A percentile compares a stretch with the other conserved stretches of the same genome.
phyloP scores from a whole-genome alignment of 2,113 vertebrate species.

The Dromiciops gliroides region DNA sequence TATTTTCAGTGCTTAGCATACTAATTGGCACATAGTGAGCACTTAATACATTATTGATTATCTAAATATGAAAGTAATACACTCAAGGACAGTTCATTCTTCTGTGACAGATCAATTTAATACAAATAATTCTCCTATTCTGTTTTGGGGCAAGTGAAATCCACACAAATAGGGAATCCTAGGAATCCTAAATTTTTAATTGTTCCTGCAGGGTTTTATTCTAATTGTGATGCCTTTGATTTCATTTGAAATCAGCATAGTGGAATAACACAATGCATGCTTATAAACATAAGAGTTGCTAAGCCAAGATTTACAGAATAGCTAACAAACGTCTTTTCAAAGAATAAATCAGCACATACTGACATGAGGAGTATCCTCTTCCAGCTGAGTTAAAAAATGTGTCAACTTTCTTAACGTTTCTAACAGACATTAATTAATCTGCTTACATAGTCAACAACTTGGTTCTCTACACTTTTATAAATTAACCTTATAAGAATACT shows the following conservation, averaged over 20 bases:
- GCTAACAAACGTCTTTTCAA: conserved; percentile 14
- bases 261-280: not conserved
- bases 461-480: not conserved
- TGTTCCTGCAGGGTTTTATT: not conserved
- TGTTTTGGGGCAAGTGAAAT: not conserved
- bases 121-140: not conserved
- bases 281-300: not conserved
- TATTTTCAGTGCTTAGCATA: not conserved
- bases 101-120: not conserved
- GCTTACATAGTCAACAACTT: not conserved
- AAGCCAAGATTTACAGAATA: not conserved
- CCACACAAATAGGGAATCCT: not conserved
- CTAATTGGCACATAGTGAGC: not conserved
- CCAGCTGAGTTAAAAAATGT: not conserved
- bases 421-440: not conserved
- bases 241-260: conserved; percentile 4
- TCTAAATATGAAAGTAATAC: not conserved
- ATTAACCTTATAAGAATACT: not conserved
- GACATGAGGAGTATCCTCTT: not conserved
- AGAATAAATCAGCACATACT: not conserved
- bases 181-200: conserved; percentile 10
- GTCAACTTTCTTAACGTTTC: not conserved
- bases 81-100: not conserved
- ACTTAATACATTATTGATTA: not conserved
- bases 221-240: not conserved